Base-by-base conservation (phyloP, 2,888 invertebrate genomes). In the Hanleya hanleyi region DNA sequence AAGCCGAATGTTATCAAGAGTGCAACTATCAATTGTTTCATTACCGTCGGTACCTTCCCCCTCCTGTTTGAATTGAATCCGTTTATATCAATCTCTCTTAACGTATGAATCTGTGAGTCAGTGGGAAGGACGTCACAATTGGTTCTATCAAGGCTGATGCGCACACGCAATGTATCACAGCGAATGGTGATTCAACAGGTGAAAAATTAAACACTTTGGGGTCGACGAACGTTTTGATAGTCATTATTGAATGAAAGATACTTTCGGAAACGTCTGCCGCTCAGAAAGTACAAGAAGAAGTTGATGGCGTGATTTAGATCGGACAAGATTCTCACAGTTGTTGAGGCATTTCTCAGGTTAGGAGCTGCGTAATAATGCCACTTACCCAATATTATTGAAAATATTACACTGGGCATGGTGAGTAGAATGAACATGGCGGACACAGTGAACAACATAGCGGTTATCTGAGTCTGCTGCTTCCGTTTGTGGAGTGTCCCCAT, bases 271-370 rank as follows among this genome's bases (percentile, higher is more conserved):
- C 57, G 22, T 9, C 57, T 22, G 22, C 57, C 57, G 9, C 26
- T 29, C 26, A 57, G 26, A 29, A 57, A 57, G 29, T 57, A 57
- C 57, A 57, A 57, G 57, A 57, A 57, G 29, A 57, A 57, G 57
- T 57, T 57, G 32, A 57, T 57, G 3, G 57, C 18, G 32, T 57
- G 57, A 32, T 57, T 57, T 4, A 57, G 26, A 26, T 57, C 57
- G 4, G 57, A 57, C 29, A 57, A 9, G 15, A 57, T 57, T 32
- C 57, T 22, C 4, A 57, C 57, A 57, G 32, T 29, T 1, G 57
- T 57, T 26, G 57, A 57, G 15, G 57, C 29, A 15, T 57, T 1
- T 57, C 29, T 57, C 57, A 57, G 29, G 29, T 57, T 32, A 15
- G 32, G 29, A 4, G 57, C 12, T 4, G 57, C 57, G 57, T 57